Conservation (phyloP, 2,797 vertebrate species). For the Okamejei kenojei region DNA sequence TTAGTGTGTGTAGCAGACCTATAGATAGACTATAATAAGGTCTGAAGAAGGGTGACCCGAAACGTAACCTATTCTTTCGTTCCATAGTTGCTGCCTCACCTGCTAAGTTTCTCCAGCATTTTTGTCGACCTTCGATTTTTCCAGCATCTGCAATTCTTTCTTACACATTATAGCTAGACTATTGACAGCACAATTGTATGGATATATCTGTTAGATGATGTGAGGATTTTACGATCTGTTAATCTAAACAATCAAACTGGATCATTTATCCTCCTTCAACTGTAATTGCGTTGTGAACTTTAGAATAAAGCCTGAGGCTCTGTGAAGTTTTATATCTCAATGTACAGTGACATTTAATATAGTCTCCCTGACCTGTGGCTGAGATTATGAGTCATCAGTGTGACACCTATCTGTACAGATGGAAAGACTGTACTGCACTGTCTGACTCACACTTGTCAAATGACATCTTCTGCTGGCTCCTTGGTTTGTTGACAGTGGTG, state of each 20-base stretch:
- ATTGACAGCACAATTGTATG: background rate
- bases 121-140: too few species aligned
- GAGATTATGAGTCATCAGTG: background rate
- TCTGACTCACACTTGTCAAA: constrained; percentile 9
- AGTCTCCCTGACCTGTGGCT: background rate
- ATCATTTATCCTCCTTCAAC: background rate
- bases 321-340: background rate
- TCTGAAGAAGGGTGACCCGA: too few species aligned
- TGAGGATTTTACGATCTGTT: background rate
- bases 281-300: background rate
- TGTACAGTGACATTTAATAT: background rate
- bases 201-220: background rate
- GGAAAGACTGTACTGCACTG: background rate
- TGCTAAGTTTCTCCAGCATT: too few species aligned
- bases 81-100: too few species aligned
- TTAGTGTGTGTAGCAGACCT: background rate
- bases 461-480: background rate
- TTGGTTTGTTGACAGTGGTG: background rate
- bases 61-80: too few species aligned
- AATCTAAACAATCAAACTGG: background rate
- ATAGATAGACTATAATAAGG: background rate
- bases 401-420: constrained; percentile 7
- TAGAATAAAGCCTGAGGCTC: background rate
- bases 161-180: background rate
- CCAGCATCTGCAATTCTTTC: too few species aligned